phyloP scores from a whole-genome alignment of 2,888 invertebrate species.

The Tetragonisca angustula region DNA sequence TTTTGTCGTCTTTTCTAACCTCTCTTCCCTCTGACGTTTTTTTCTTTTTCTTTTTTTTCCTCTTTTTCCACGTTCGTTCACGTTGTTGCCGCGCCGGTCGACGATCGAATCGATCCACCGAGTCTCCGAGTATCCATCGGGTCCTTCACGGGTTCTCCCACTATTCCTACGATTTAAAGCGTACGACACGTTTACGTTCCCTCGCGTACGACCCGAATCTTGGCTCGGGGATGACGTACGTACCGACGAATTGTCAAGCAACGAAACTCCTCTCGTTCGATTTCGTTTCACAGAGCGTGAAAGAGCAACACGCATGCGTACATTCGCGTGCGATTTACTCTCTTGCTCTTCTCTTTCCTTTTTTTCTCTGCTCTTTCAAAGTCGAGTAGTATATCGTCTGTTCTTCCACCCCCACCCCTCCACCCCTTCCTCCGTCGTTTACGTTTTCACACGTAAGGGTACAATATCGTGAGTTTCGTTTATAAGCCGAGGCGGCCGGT shows the following conservation, averaged over 20 bases:
- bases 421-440: too few species aligned
- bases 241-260: slow-evolving; percentile 4
- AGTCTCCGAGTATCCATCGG: slow-evolving; percentile 39
- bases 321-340: slow-evolving; percentile 28
- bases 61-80: slow-evolving; percentile 31
- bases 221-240: background rate
- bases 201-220: slow-evolving; percentile 8
- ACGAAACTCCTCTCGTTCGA: slow-evolving; percentile 3
- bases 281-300: slow-evolving; percentile 1
- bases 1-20: slow-evolving; percentile 42
- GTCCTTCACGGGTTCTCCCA: slow-evolving; percentile 6
- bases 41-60: too few species aligned
- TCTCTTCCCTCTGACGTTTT: slow-evolving; percentile 27
- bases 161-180: background rate
- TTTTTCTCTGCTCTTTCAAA: background rate
- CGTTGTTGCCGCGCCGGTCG: slow-evolving; percentile 33
- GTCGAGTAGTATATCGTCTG: background rate
- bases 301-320: slow-evolving; percentile 33
- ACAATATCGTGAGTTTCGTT: slow-evolving; percentile 45
- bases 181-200: background rate
- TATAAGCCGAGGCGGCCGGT: slow-evolving; percentile 68
- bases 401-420: slow-evolving; percentile 13
- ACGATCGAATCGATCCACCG: slow-evolving; percentile 18
- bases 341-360: background rate
- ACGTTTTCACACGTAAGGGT: slow-evolving; percentile 46